Conservation (phyloP, 2,113 vertebrate genomes). For the Lota lota region DNA sequence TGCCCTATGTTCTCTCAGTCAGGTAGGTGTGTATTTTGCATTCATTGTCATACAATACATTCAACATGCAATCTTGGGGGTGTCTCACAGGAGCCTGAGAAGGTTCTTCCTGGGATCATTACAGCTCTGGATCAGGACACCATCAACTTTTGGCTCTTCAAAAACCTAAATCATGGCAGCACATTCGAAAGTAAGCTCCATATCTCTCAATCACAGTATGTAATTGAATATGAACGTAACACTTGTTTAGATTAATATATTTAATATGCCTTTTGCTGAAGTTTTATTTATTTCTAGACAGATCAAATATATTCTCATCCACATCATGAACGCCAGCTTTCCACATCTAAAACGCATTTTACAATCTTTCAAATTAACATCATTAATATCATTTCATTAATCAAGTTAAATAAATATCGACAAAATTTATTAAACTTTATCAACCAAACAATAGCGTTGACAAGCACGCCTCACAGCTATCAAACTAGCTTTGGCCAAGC, state of each 20-base stretch:
- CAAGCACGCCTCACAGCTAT: no score
- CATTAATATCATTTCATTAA: background rate
- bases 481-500: slow-evolving; percentile 31
- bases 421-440: background rate
- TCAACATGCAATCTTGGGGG: background rate
- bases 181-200: slow-evolving; percentile 31
- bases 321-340: slow-evolving; percentile 51
- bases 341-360: slow-evolving; percentile 21
- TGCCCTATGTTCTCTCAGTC: slow-evolving; percentile 15
- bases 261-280: slow-evolving; percentile 18
- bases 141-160: slow-evolving; percentile 41
- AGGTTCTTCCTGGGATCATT: background rate
- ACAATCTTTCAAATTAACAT: background rate
- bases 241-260: background rate
- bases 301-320: slow-evolving; percentile 46
- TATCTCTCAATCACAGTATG: background rate
- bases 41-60: background rate
- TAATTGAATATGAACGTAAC: background rate
- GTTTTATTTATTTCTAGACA: slow-evolving; percentile 30
- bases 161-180: slow-evolving; percentile 13
- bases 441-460: slow-evolving; percentile 30
- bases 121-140: slow-evolving; percentile 22
- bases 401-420: background rate
- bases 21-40: background rate
- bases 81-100: slow-evolving; percentile 10